Conservation (phyloP, 2,797 vertebrate species). For the Chelon labrosus region DNA sequence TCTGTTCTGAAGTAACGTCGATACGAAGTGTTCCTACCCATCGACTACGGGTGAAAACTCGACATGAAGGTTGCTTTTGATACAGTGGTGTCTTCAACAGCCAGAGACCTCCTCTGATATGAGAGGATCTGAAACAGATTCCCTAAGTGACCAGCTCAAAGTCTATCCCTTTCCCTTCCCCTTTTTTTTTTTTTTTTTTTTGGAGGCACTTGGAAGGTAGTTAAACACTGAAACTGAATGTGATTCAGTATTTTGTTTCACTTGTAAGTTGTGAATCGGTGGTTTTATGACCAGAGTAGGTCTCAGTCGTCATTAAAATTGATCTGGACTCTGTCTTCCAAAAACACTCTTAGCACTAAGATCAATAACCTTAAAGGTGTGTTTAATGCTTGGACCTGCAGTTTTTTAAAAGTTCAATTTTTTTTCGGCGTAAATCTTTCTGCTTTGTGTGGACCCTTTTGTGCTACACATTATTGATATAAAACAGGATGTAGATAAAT, state of each 20-base stretch:
- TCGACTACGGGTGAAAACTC: slow-evolving; percentile 41
- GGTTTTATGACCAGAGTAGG: slow-evolving; percentile 20
- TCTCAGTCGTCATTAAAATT: slow-evolving; percentile 47
- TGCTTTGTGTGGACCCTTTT: background rate
- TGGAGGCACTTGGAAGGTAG: background rate
- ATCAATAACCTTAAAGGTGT: slow-evolving; percentile 23
- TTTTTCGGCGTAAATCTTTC: background rate
- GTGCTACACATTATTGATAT: background rate
- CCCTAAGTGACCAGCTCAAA: background rate
- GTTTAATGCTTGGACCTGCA: background rate
- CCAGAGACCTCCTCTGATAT: background rate
- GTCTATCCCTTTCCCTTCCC: no score
- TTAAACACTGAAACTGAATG: background rate
- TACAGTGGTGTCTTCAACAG: slow-evolving; percentile 10
- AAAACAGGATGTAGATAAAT: background rate
- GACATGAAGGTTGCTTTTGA: slow-evolving; percentile 31
- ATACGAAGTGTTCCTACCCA: slow-evolving; percentile 31
- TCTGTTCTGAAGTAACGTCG: slow-evolving; percentile 38
- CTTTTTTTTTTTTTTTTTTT: background rate
- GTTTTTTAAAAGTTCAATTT: background rate
- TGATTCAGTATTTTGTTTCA: slow-evolving; percentile 5
- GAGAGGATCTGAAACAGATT: slow-evolving; percentile 10
- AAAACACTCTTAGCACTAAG: slow-evolving; percentile 17
- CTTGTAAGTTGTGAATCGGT: slow-evolving; percentile 17
- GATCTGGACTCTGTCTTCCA: slow-evolving; percentile 23